Base-by-base conservation (phyloP, 2,888 invertebrate genomes). In the Tachina grossa region DNA sequence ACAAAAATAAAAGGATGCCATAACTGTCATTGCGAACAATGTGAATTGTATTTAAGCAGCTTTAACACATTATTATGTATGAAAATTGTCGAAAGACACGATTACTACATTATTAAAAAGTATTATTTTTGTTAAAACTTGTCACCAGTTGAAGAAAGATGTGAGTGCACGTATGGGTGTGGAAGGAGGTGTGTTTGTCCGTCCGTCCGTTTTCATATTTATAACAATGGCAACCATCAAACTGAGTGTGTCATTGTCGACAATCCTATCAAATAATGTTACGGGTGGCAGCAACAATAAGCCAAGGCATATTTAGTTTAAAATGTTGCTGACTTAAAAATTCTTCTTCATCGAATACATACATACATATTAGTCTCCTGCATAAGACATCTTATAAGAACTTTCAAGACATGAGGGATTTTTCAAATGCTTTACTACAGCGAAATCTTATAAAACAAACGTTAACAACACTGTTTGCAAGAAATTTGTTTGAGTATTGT, bases 181-280 rank as follows among this genome's bases (percentile, higher is more conserved):
- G 39, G 22, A 65, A 19, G 61, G 9, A 31, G 5, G 0, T 31
- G n/a, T n/a, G n/a, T n/a, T 6, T 31, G 31, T 31, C 5, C 2
- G 31, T 31, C 31, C 6, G 31, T 31, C 4, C 22, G 59, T 69
- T 31, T 68, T 22, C 3, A 51, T 78, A 53, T 51, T 22, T 45
- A 22, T 61, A 78, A 85, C 82, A 85, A 82, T 75, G 53, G 65
- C 74, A 75, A 65, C 82, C 85, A 78, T 82, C 82, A 78, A 82
- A 78, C 75, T 65, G 84, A 85, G 77, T 85, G 66, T 78, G 77
- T 78, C 84, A 78, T 82, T 85, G 81, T 85, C 85, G 82, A 85
- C 85, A 75, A 82, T 85, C 74, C 74, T 53, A 78, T 74, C 74
- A 82, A 75, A 81, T 77, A 81, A 63, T 81, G 68, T 72, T 61